phyloP scores from a whole-genome alignment of 2,888 invertebrate genomes.

The Andrena dorsata region DNA sequence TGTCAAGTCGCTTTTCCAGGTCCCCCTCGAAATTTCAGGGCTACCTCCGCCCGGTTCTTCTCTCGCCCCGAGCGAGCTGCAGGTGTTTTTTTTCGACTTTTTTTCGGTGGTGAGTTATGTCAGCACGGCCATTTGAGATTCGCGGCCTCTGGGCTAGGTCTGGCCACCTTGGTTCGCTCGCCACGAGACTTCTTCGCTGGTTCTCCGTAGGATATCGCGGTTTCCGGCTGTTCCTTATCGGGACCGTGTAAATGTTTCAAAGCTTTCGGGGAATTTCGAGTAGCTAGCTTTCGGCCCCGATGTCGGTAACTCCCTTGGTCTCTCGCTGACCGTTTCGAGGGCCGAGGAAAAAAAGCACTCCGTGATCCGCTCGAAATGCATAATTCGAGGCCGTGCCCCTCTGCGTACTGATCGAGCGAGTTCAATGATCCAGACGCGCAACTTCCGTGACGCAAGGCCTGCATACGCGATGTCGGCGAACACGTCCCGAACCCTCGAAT shows the following conservation, averaged over 20 bases:
- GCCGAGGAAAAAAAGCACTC: background rate
- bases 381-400: constrained; percentile 33
- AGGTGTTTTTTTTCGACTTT: constrained; percentile 6
- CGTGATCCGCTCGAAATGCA: constrained; percentile 7
- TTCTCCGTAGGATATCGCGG: constrained; percentile 3
- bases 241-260: constrained; percentile 32
- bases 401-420: constrained; percentile 44
- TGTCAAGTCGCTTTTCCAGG: constrained; percentile 45
- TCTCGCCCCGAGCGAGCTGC: background rate
- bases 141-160: background rate
- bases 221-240: constrained; percentile 9
- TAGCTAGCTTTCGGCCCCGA: too few species aligned
- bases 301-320: background rate
- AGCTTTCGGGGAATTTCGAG: background rate
- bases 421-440: constrained; percentile 55
- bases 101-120: background rate
- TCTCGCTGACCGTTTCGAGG: background rate
- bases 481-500: background rate
- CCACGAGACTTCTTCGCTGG: too few species aligned
- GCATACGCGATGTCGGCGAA: constrained; percentile 42
- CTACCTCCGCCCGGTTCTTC: constrained; percentile 22
- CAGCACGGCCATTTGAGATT: background rate
- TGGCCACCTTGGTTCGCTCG: background rate
- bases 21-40: constrained; percentile 40
- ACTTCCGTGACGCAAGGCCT: constrained; percentile 38